These are phyloP conservation scores for Petrocephalus microphthalmus DNA, from an alignment of 2,113 vertebrate species.

Conservation along the genomic window DNA sequence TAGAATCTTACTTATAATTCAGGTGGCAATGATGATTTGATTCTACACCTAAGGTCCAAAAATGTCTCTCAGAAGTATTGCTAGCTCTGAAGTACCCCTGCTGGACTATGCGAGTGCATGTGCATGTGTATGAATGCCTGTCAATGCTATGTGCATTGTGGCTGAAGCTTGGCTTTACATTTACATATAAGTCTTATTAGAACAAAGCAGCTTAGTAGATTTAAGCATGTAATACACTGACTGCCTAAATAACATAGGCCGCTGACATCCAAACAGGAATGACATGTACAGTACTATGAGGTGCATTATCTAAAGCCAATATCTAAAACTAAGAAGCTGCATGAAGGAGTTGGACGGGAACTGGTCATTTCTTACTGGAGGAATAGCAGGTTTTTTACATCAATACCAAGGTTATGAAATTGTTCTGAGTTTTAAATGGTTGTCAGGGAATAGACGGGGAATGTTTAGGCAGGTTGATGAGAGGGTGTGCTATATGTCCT, in stretches of 20 bases:
- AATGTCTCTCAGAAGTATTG: not conserved
- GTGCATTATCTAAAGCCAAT: not conserved
- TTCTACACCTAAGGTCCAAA: not conserved
- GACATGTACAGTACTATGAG: not conserved
- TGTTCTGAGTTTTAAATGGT: not conserved
- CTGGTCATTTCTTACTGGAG: not conserved
- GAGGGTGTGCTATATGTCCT: not conserved
- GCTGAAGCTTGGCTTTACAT: not conserved
- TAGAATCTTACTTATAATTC: not conserved
- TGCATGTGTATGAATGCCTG: not conserved
- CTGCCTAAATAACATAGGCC: not conserved
- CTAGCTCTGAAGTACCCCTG: not conserved
- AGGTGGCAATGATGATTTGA: not conserved
- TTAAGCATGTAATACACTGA: not conserved
- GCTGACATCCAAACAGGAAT: not conserved
- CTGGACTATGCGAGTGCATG: not conserved
- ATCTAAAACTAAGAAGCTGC: not conserved
- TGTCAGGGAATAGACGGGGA: not conserved
- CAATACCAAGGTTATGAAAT: not conserved
- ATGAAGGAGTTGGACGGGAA: not conserved
- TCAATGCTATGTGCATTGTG: not conserved
- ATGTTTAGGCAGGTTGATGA: not conserved
- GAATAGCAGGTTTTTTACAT: not conserved
- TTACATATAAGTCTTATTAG: not conserved
- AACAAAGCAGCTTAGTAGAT: not conserved